Evolutionary conservation across 2,888 invertebrate species (phyloP), one percentile per base, ranked within the genome.

Genomic region (Philereme transversata): DNA sequence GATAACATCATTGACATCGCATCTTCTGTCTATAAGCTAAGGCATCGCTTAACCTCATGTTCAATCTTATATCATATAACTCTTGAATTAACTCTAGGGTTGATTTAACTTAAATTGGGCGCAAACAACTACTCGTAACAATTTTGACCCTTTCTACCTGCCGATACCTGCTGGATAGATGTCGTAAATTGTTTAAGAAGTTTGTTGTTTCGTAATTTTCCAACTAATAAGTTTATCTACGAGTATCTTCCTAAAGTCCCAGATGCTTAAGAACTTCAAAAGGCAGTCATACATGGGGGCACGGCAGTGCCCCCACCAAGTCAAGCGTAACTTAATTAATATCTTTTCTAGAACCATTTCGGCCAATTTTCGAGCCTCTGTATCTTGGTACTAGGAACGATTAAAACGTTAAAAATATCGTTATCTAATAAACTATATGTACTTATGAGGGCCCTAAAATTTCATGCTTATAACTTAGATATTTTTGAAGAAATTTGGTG

Each of bases 141-240:
- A 34, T 43, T 38, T 50, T 38, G 44, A 49, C 56, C 36, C 49
- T 43, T 33, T 10, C 33, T 40, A 38, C n/a, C 45, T 51, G 51
- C 51, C 40, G 40, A 5, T 6, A 22, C 3, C 22, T 40, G 51
- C 34, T 35, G 34, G 40, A 10, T 35, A 22, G 33, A 41, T 38
- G 33, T 47, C 43, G 22, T 52, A 49, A 44, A 46, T 48, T 47
- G 46, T 51, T 33, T 7, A 22, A 56, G 33, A 34, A 53, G 57
- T 57, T 51, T 48, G 22, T 58, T 48, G 35, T 41, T 44, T 41
- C 33, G 46, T 53, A 50, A 43, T 53, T 58, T 46, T 44, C 43
- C 49, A 49, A 58, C 49, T 45, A 40, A 34, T 44, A 22, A 59
- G 38, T 53, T 34, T 11, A 49, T 53, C 34, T 49, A 35, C 34